phyloP scores from a whole-genome alignment of 1,140 invertebrate species.

The Pseudomyrmex concolor region DNA sequence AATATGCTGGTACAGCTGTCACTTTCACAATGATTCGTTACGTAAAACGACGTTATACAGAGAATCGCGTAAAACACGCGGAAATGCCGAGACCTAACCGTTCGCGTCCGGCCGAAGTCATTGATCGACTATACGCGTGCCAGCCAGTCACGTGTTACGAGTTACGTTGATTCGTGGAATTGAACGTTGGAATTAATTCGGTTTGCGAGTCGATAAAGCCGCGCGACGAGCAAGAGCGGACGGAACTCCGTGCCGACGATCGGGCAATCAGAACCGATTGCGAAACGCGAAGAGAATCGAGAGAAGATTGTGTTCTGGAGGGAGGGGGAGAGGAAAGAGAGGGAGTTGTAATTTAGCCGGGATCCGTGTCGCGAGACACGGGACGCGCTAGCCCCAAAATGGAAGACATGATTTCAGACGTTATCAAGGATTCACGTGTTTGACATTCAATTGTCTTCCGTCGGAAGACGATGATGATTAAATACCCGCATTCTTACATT shows the following conservation, averaged over 20 bases:
- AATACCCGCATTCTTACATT: not conserved
- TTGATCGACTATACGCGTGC: constrained; percentile 62
- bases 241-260: constrained; percentile 51
- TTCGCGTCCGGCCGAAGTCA: constrained; percentile 17
- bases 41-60: not conserved
- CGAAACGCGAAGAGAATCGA: constrained; percentile 46
- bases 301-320: constrained; percentile 36
- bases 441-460: constrained; percentile 56
- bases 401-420: constrained; percentile 34
- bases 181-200: constrained; percentile 70
- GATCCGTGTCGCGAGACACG: not conserved
- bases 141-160: constrained; percentile 65
- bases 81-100: constrained; percentile 18
- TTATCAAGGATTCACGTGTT: constrained; percentile 60
- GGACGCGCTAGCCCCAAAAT: not conserved
- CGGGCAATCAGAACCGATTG: constrained; percentile 47
- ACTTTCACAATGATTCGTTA: constrained; percentile 40
- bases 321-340: no score
- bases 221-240: not conserved
- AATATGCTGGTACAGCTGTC: not conserved
- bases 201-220: constrained; percentile 56
- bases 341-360: constrained; percentile 12
- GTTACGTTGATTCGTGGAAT: constrained; percentile 67
- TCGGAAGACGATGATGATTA: not conserved
- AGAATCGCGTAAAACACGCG: constrained; percentile 14